Conservation (phyloP, 2,888 invertebrate genomes). For the Melikaiella ostensackeni region DNA sequence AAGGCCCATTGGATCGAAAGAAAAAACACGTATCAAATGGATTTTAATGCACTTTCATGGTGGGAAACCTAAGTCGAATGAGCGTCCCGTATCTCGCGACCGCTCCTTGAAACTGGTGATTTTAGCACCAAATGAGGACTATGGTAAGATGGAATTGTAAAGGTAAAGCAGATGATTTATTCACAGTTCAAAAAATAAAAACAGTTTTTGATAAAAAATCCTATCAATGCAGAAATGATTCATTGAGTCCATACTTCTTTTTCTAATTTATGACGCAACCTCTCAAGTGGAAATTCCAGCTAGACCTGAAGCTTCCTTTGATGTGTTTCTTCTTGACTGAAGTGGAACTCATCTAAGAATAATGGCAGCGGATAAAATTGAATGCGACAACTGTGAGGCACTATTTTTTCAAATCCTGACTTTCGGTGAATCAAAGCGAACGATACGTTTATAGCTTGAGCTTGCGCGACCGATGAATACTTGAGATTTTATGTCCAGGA, state of each 20-base stretch:
- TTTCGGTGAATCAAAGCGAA: conserved; percentile 20
- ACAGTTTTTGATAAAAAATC: background rate
- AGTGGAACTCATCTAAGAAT: conserved; percentile 6
- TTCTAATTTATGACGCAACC: background rate
- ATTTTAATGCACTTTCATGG: too few species aligned
- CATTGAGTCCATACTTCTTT: background rate
- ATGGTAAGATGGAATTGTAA: too few species aligned
- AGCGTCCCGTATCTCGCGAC: too few species aligned
- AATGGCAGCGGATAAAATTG: conserved; percentile 1
- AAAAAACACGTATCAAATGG: too few species aligned
- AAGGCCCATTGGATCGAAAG: too few species aligned
- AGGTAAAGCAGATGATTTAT: background rate
- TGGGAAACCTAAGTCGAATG: too few species aligned
- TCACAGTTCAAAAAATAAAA: background rate
- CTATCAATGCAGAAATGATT: background rate
- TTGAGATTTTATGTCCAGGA: conserved; percentile 20
- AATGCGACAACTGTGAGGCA: background rate
- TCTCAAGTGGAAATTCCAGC: background rate
- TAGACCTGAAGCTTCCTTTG: background rate
- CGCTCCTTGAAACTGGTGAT: too few species aligned
- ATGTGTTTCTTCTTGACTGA: background rate
- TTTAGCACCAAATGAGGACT: too few species aligned
- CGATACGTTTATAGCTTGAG: conserved; percentile 22
- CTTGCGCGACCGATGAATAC: conserved; percentile 8
- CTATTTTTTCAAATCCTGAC: conserved; percentile 4